Evolutionary conservation across 2,888 invertebrate genomes (phyloP).

Genomic region (Idaea aversata): DNA sequence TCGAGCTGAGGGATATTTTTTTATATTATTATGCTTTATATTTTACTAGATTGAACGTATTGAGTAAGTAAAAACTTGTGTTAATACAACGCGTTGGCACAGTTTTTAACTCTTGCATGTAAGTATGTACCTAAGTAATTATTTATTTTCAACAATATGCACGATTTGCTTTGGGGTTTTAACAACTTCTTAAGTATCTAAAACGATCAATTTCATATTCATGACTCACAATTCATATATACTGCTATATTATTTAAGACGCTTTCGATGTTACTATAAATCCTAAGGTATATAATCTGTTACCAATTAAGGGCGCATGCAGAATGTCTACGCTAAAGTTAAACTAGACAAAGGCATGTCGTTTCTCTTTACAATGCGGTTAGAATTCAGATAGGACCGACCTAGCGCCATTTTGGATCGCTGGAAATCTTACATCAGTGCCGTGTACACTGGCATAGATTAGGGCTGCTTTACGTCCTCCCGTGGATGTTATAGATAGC

Average conservation of each 20-base stretch:
- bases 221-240: not conserved
- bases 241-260: not conserved
- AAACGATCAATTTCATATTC: not conserved
- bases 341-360: not conserved
- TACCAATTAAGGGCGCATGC: not conserved
- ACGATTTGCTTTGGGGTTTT: constrained; percentile 9
- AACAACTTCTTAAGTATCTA: not conserved
- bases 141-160: constrained; percentile 4
- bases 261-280: not conserved
- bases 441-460: no score
- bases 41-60: constrained; percentile 18
- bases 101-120: constrained; percentile 5
- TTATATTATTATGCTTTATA: constrained; percentile 23
- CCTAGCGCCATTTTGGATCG: not conserved
- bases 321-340: not conserved
- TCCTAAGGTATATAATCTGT: not conserved
- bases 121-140: not conserved
- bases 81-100: constrained; percentile 18
- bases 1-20: constrained; percentile 36
- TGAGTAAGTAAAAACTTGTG: constrained; percentile 18
- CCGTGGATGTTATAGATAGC: no score
- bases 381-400: not conserved
- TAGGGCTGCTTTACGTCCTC: no score
- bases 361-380: not conserved
- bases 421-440: no score